Conservation (phyloP, 2,113 vertebrate species). For the Burhinus bistriatus region DNA sequence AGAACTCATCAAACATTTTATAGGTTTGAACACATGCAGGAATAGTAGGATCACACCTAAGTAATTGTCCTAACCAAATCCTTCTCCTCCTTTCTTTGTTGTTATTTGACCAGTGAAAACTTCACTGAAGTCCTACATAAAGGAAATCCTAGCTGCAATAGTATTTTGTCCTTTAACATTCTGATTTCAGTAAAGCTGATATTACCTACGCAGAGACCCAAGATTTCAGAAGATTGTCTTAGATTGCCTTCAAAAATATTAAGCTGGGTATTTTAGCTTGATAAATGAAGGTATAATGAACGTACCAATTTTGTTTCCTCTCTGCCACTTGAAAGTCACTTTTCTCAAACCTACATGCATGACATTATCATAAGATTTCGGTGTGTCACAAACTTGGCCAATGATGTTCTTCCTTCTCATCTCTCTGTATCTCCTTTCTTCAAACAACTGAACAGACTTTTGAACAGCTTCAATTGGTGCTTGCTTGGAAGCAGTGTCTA, state of each 20-base stretch:
- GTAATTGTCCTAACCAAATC: neutral
- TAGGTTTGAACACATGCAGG: neutral
- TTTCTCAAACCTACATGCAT: constrained; percentile 98
- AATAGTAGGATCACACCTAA: neutral
- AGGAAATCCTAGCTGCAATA: neutral
- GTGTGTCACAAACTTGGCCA: constrained; percentile 96
- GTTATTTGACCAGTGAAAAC: neutral
- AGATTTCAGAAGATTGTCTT: neutral
- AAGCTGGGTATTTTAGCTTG: neutral
- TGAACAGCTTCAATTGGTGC: constrained; percentile 91
- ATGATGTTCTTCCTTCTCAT: constrained; percentile 97
- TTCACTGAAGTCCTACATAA: neutral
- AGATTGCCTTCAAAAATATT: neutral
- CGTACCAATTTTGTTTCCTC: constrained; percentile 98
- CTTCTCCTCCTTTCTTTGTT: neutral
- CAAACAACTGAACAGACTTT: constrained; percentile 87
- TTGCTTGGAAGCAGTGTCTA: constrained; percentile 86
- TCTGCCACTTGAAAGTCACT: constrained; percentile 99
- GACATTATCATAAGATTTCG: constrained; percentile 93
- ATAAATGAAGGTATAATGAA: neutral
- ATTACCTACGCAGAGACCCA: neutral
- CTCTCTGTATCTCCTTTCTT: constrained; percentile 87
- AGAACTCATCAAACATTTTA: neutral
- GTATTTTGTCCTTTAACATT: neutral
- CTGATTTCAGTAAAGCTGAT: neutral